A percentile compares a stretch with the other conserved stretches of the same genome.
phyloP scores from a whole-genome alignment of 2,888 invertebrate genomes.

The Drosophila villosipedis region DNA sequence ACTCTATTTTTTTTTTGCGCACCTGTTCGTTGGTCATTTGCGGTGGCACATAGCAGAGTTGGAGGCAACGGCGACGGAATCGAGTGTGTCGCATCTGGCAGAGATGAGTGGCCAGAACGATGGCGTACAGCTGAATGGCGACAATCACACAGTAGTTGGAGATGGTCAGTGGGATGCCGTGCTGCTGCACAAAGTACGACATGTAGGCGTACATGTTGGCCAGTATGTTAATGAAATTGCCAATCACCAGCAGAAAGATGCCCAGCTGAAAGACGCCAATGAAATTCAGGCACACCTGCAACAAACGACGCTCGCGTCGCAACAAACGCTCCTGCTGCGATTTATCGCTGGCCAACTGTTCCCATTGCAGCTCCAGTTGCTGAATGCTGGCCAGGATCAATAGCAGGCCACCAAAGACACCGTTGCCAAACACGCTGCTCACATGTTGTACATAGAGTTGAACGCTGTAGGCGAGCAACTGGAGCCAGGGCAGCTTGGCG shows the following conservation, averaged over 20 bases:
- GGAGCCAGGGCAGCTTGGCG: conserved; percentile 51
- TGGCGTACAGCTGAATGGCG: conserved; percentile 65
- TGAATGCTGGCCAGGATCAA: conserved; percentile 66
- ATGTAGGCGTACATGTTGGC: conserved; percentile 82
- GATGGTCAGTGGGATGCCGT: conserved; percentile 73
- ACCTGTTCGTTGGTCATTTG: conserved; percentile 50
- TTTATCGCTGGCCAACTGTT: background rate
- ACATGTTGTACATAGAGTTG: conserved; percentile 76
- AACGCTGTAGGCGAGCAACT: conserved; percentile 67
- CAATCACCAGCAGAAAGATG: conserved; percentile 73
- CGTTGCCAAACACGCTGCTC: conserved; percentile 72
- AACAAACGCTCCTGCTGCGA: conserved; percentile 33
- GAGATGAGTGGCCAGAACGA: conserved; percentile 62
- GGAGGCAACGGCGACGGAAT: conserved; percentile 58
- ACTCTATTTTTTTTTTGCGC: background rate
- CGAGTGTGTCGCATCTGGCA: conserved; percentile 62
- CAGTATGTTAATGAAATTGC: conserved; percentile 76
- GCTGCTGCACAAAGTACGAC: conserved; percentile 72
- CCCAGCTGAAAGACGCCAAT: conserved; percentile 66
- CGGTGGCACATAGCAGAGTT: conserved; percentile 49
- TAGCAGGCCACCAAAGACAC: conserved; percentile 66
- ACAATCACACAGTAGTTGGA: conserved; percentile 69
- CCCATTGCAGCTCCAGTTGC: conserved; percentile 60
- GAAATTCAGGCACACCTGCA: conserved; percentile 47
- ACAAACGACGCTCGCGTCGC: conserved; percentile 51